Base-by-base conservation (phyloP, 1,140 invertebrate species). In the Marisa cornuarietis region DNA sequence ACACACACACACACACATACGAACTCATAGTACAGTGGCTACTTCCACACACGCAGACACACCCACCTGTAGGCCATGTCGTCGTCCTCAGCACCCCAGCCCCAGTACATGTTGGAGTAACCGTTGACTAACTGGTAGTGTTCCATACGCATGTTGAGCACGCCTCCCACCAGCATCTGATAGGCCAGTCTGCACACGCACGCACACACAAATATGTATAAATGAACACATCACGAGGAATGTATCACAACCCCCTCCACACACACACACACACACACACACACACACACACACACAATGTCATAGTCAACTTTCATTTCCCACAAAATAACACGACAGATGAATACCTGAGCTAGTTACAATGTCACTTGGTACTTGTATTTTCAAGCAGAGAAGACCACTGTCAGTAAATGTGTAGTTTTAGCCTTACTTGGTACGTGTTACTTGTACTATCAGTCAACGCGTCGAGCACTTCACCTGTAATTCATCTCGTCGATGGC, bases 401-500 rank as follows among this genome's bases (percentile, higher is more conserved):
- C 31, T 42, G 31, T 42, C 31, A 42, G 31, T 42, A 42, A 42
- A 42, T 42, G 5, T 42, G 1, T 42, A 42, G 31, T 42, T 42
- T 42, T 5, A 42, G 31, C 1, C 1, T 42, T 42, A 42, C 31
- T 42, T 42, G 31, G n/a, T n/a, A n/a, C n/a, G n/a, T n/a, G 31
- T 42, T 42, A 42, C 31, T 42, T 42, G 31, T 42, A 42, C 31
- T 42, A 5, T 42, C 31, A 42, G 1, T 42, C 31, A 42, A 42
- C 5, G 31, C 5, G 31, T 42, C 31, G 31, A 42, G 8, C 54
- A 90, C 98, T 96, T 22, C 97, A 94, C 95, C 93, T 94, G 91
- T 96, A 97, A 83, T 94, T 93, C 87, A 98, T 95, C 87, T 95
- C 96, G 92, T 99, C 96, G 65, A 98, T 94, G 18, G 96, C 96